phyloP scores from a whole-genome alignment of 2,888 invertebrate genomes.

The Tuta absoluta region DNA sequence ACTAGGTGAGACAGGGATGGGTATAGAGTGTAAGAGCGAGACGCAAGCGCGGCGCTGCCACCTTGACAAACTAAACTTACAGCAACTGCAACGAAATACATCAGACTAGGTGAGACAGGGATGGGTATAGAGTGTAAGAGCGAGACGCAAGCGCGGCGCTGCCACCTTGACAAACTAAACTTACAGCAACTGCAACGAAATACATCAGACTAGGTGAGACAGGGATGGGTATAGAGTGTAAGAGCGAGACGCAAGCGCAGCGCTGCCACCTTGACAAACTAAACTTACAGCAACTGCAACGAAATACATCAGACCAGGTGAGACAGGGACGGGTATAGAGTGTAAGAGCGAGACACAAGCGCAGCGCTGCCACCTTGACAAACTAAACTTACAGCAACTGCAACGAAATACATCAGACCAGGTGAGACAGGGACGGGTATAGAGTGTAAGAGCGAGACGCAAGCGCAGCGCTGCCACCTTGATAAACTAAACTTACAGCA shows the following conservation, averaged over 20 bases:
- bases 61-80: constrained; percentile 73
- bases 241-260: neutral
- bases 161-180: neutral
- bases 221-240: too few relatives aligned
- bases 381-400: constrained; percentile 90
- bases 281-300: constrained; percentile 85
- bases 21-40: too few relatives aligned
- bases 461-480: neutral
- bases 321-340: neutral
- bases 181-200: neutral
- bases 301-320: constrained; percentile 91
- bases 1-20: constrained; percentile 81
- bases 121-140: too few relatives aligned
- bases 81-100: constrained; percentile 94
- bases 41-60: neutral
- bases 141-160: neutral
- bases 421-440: constrained; percentile 41
- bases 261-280: neutral
- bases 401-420: constrained; percentile 91
- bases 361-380: neutral
- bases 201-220: constrained; percentile 53
- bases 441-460: too few relatives aligned
- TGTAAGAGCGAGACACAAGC: neutral
- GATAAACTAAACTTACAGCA: constrained; percentile 83
- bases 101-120: constrained; percentile 80